Evolutionary conservation across 2,888 invertebrate genomes (phyloP), one percentile per base, ranked within the genome.

Genomic region (Luffia ferchaultella): DNA sequence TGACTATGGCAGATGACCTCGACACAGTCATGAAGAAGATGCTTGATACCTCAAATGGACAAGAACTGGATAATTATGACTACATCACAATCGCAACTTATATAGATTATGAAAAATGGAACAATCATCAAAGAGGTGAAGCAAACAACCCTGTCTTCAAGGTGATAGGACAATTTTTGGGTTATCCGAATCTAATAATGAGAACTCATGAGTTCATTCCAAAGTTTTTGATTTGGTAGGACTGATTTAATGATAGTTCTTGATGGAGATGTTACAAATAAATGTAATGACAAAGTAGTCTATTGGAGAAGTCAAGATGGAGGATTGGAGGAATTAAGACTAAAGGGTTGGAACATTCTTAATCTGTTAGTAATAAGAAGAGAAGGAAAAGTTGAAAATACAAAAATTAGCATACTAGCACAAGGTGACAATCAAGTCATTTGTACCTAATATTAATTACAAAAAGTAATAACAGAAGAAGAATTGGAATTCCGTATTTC

Each of bases 381-480:
- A 40, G 45, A 50, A 30, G 7, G 15, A 9, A 16, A 46, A 2
- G 18, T 40, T n/a, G 16, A 18, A 17, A 50, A 50, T 41, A 45
- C 50, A 15, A 2, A 16, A 3, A n/a, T 46, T 2, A 50, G 40
- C 20, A 45, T 45, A 20, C 44, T 49, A 2, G 45, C 50, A 17
- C 50, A 50, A 45, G 50, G 50, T 2, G 50, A 50, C 16, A 45
- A 50, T 16, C 50, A 50, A 18, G 50, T 50, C n/a, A 50, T 50
- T 12, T 50, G 50, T 16, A 46, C 20, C 15, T 15, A 50, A 9
- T 50, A 50, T 18, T 46, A 50, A 45, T 15, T 40, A 40, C 40
- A 40, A 40, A 40, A 40, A 15, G 5, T 7, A 9, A 16, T 18
- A 45, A 18, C 17, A 18, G 18, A 45, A 45, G 17, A 16, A 5